Evolutionary conservation across 2,797 vertebrate genomes (phyloP).

Genomic region (Prionace glauca): DNA sequence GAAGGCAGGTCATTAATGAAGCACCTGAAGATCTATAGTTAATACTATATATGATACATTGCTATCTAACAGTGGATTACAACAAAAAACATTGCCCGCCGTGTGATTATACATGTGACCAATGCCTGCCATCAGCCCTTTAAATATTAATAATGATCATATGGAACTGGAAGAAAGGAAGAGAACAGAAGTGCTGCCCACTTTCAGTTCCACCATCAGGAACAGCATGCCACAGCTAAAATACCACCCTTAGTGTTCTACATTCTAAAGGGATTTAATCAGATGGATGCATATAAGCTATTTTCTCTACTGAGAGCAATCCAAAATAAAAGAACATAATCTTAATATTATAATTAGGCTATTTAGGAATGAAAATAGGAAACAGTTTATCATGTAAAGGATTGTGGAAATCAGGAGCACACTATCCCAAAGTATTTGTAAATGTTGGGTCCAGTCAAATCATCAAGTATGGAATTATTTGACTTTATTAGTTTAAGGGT

Average conservation of each 20-base stretch:
- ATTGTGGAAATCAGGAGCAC: background rate
- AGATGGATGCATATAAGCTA: background rate
- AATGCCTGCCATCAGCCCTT: no score
- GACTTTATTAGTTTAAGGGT: background rate
- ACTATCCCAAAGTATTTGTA: background rate
- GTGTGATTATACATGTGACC: no score
- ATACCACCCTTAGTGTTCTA: background rate
- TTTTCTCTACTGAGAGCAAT: background rate
- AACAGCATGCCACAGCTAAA: background rate
- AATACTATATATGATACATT: no score
- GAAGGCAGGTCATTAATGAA: no score
- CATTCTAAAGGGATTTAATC: background rate
- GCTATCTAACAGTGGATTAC: no score
- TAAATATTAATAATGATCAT: no score
- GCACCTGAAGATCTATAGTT: no score
- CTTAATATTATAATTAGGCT: background rate
- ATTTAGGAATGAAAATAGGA: background rate
- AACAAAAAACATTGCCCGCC: no score
- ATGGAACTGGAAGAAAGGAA: no score
- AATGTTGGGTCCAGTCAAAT: background rate
- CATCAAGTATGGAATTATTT: background rate
- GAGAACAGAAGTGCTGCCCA: no score
- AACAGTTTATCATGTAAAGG: background rate
- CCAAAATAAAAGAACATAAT: background rate
- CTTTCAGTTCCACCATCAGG: background rate